Evolutionary conservation across 1,140 invertebrate genomes (phyloP).

Genomic region (Drosophila nannoptera): DNA sequence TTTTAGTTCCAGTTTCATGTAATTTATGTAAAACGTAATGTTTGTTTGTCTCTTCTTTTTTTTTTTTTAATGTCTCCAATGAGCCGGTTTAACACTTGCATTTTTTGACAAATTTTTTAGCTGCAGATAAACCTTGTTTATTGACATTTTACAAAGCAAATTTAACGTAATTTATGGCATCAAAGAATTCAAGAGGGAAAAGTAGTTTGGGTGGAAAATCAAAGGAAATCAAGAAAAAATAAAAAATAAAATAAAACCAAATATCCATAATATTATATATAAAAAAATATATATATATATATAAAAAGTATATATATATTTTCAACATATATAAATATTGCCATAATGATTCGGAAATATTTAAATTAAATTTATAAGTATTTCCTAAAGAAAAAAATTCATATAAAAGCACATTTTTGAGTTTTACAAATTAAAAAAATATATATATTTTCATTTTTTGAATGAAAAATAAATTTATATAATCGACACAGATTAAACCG

Average conservation of each 20-base stretch:
- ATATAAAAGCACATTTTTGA: not conserved
- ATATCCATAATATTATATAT: not conserved
- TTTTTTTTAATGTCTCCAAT: not conserved
- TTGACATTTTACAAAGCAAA: slow-evolving; percentile 31
- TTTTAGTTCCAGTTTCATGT: slow-evolving; percentile 27
- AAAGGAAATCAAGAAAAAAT: no score
- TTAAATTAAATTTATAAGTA: not conserved
- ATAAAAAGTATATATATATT: not conserved
- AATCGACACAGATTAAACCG: not conserved
- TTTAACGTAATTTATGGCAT: slow-evolving; percentile 31
- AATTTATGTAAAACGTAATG: slow-evolving; percentile 45
- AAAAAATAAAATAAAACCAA: not conserved
- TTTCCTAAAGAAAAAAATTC: not conserved
- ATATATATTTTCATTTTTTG: no score
- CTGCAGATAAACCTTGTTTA: slow-evolving; percentile 39
- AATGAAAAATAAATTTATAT: not conserved
- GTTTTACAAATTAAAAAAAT: not conserved
- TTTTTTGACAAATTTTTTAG: slow-evolving; percentile 41
- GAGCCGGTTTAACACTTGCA: slow-evolving; percentile 49
- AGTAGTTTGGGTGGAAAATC: no score
- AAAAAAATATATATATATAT: not conserved
- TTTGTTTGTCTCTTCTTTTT: slow-evolving; percentile 4
- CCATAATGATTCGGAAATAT: not conserved
- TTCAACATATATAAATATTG: not conserved
- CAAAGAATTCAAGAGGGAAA: not conserved